Evolutionary conservation across 2,113 vertebrate genomes (phyloP).

Genomic region (Macroglossus sobrinus): DNA sequence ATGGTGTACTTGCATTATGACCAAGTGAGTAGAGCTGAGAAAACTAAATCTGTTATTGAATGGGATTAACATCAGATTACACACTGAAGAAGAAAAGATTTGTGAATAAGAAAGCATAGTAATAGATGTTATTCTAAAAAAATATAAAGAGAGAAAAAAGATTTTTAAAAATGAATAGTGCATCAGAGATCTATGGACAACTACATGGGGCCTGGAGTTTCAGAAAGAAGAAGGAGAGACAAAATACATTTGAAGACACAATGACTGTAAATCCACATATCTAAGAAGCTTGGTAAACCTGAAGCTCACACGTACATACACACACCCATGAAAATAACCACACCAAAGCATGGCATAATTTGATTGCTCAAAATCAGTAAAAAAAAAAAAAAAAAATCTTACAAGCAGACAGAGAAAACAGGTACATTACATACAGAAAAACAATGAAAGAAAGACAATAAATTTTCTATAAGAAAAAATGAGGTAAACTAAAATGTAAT

Average conservation of each 20-base stretch:
- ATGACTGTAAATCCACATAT: not conserved
- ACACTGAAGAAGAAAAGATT: not conserved
- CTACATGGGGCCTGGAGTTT: not conserved
- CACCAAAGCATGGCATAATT: not conserved
- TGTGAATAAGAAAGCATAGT: not conserved
- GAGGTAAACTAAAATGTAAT: not conserved
- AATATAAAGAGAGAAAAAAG: not conserved
- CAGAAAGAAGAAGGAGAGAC: not conserved
- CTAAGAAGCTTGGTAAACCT: not conserved
- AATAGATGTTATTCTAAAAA: not conserved
- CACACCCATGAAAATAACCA: not conserved
- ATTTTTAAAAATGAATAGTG: not conserved
- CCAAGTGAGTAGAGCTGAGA: not conserved
- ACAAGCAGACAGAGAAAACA: not conserved
- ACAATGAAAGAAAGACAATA: not conserved
- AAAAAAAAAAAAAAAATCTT: not conserved
- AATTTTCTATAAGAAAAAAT: not conserved
- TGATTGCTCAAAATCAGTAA: not conserved
- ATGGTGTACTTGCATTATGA: not conserved
- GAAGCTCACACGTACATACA: not conserved
- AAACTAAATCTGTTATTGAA: not conserved
- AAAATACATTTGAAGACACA: not conserved
- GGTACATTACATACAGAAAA: not conserved
- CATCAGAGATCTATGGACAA: not conserved
- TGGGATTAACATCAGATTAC: not conserved